Evolutionary conservation across 1,140 invertebrate genomes (phyloP).

Genomic region (Papilio aristodemus): DNA sequence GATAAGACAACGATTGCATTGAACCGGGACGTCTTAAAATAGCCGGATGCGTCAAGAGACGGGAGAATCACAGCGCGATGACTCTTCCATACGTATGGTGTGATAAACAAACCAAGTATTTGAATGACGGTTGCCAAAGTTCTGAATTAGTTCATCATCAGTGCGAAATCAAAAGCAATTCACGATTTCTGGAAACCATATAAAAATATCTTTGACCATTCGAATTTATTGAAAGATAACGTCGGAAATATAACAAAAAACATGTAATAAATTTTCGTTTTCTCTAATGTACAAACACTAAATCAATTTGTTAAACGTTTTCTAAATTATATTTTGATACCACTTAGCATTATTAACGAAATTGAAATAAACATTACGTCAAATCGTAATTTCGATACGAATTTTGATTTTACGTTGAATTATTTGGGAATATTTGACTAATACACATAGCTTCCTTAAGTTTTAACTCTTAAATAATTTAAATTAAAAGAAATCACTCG

Average conservation of each 20-base stretch:
- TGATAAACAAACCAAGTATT: conserved; percentile 21
- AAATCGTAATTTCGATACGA: background rate
- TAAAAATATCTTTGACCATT: background rate
- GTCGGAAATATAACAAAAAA: background rate
- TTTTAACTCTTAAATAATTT: no score
- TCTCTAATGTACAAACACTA: background rate
- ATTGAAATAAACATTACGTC: background rate
- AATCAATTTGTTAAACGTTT: conserved; percentile 6
- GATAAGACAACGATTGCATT: background rate
- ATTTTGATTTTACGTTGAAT: background rate
- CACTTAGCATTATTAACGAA: background rate
- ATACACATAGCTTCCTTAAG: no score
- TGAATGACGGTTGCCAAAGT: background rate
- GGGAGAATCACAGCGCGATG: background rate
- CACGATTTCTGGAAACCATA: background rate
- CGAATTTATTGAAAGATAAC: background rate
- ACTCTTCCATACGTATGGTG: background rate
- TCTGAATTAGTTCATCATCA: conserved; percentile 12
- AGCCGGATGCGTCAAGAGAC: conserved; percentile 8
- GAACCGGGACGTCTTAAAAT: conserved; percentile 17
- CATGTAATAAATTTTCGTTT: background rate
- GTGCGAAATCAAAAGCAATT: background rate
- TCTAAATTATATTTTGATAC: background rate
- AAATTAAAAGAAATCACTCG: no score
- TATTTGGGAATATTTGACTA: background rate